Evolutionary conservation across 2,888 invertebrate species (phyloP), one percentile per base, ranked within the genome.

Genomic region (Mycalesis mineus): DNA sequence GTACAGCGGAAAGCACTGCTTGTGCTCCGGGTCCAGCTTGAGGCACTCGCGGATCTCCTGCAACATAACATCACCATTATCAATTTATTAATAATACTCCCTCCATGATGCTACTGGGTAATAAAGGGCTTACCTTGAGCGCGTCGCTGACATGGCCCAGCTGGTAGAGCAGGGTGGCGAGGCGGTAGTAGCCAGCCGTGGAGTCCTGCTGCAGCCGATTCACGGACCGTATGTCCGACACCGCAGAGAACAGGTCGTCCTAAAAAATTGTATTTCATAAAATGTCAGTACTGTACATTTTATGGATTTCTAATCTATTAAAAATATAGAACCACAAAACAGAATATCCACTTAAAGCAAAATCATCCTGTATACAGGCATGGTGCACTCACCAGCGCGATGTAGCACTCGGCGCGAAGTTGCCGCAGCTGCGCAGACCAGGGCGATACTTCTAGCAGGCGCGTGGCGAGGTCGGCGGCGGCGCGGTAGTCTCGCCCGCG

Each of bases 21-120:
- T 97, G 87, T 99, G 98, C 71, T 99, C 99, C 0, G 98, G 98
- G 83, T 99, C 99, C 41, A 98, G 89, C 78, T 96, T 98, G 14
- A 99, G 91, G 80, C 99, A 99, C 81, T 99, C 98, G 15, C 99
- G 94, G 65, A 99, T 95, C 84, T 98, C 97, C 84, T 90, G 72
- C 0, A 22, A 22, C 22, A 22, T 22, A 22, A n/a, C n/a, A n/a
- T n/a, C n/a, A n/a, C n/a, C n/a, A n/a, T n/a, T n/a, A n/a, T n/a
- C n/a, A n/a, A n/a, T n/a, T n/a, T n/a, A n/a, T n/a, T n/a, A n/a
- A n/a, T n/a, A n/a, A n/a, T n/a, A n/a, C n/a, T n/a, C n/a, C n/a
- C n/a, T n/a, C n/a, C n/a, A n/a, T n/a, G n/a, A n/a, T n/a, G n/a
- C n/a, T n/a, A n/a, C n/a, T n/a, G n/a, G n/a, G n/a, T n/a, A n/a